Percentiles rank a stretch among this genome's conserved stretches.
phyloP scores from a whole-genome alignment of 2,888 invertebrate genomes.

The Pristionchus arcanus region DNA sequence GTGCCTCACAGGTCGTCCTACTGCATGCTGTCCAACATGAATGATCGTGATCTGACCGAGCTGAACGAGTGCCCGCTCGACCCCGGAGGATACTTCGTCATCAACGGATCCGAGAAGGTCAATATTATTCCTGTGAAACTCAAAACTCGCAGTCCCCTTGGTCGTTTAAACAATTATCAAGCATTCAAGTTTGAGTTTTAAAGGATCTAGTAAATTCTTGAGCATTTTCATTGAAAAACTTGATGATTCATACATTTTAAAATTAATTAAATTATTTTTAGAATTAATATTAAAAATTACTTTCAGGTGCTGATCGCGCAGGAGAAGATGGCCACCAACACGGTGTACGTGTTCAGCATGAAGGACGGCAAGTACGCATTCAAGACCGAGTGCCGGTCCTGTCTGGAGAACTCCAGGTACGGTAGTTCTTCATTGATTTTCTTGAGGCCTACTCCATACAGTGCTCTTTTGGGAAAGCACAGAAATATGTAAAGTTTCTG shows the following conservation, averaged over 20 bases:
- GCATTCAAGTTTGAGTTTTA: too few species aligned
- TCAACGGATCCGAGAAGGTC: constrained; percentile 98
- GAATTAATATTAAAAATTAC: constrained; percentile 51
- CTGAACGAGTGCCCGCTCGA: constrained; percentile 99
- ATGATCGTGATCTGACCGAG: constrained; percentile 98
- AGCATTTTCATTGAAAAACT: too few species aligned
- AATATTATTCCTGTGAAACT: background rate
- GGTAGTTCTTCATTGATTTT: constrained; percentile 20
- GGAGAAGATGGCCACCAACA: constrained; percentile 99
- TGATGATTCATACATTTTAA: background rate
- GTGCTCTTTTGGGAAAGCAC: too few species aligned
- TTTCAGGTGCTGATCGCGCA: constrained; percentile 92
- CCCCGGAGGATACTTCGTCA: constrained; percentile 98
- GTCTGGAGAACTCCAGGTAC: constrained; percentile 87
- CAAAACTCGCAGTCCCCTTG: background rate
- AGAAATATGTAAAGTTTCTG: background rate
- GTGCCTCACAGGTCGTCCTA: constrained; percentile 88
- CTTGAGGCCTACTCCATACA: background rate
- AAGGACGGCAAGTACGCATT: constrained; percentile 99
- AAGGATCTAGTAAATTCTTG: too few species aligned
- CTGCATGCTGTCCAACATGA: constrained; percentile 93
- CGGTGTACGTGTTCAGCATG: constrained; percentile 99
- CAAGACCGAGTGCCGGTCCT: constrained; percentile 97
- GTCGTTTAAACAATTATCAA: too few species aligned
- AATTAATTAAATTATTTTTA: constrained; percentile 22